Percentiles rank a stretch among this genome's conserved stretches.
These are phyloP conservation scores for Tachystola acroxantha DNA, from an alignment of 2,888 invertebrate genomes.

Conservation along the genomic window DNA sequence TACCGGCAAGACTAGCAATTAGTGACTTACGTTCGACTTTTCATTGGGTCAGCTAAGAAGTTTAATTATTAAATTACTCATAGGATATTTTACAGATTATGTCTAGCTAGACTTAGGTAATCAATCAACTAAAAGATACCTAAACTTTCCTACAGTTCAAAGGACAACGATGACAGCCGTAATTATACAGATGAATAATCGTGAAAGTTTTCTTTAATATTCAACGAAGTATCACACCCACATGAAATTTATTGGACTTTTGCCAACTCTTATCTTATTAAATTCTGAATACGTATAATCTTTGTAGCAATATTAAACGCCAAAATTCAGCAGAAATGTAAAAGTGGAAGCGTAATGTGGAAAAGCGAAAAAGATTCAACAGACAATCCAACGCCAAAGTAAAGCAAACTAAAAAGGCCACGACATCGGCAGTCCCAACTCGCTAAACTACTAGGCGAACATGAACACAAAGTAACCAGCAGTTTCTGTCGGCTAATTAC, in stretches of 20 bases:
- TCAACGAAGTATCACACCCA: slow-evolving; percentile 1
- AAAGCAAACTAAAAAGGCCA: background rate
- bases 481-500: slow-evolving; percentile 49
- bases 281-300: background rate
- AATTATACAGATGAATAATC: slow-evolving; percentile 3
- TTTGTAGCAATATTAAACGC: no score
- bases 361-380: no score
- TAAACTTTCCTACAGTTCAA: background rate
- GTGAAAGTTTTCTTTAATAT: slow-evolving; percentile 1
- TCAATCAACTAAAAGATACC: background rate
- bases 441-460: slow-evolving; percentile 39
- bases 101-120: no score
- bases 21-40: no score
- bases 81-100: no score
- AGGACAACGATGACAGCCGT: background rate
- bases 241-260: slow-evolving; percentile 4
- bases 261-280: background rate
- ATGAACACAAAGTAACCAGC: slow-evolving; percentile 52
- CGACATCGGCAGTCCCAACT: slow-evolving; percentile 14
- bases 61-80: no score
- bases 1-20: no score
- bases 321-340: no score
- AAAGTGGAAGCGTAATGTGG: no score
- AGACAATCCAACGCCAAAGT: background rate
- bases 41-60: no score